A percentile compares a stretch with the other conserved stretches of the same genome.
Evolutionary conservation across 1,140 invertebrate genomes (phyloP).

Genomic region (Ericerus pela): DNA sequence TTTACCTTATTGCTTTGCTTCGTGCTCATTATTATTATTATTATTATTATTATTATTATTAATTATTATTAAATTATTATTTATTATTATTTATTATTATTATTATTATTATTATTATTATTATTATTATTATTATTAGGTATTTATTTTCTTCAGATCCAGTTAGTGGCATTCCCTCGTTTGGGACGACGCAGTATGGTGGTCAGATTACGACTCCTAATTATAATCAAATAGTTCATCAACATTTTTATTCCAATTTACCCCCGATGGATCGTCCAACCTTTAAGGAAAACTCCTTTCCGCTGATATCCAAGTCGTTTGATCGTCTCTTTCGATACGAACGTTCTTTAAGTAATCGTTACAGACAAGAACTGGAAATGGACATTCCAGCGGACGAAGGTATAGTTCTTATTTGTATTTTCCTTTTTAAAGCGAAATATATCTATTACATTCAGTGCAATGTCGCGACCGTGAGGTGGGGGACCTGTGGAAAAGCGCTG

Average conservation of each 20-base stretch:
- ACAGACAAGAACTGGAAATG: background rate
- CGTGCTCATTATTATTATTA: too few relatives aligned
- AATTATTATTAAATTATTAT: too few relatives aligned
- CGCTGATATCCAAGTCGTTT: background rate
- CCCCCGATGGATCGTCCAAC: background rate
- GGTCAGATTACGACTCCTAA: background rate
- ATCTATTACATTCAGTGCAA: too few relatives aligned
- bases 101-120: too few relatives aligned
- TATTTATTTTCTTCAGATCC: background rate
- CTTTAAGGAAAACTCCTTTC: background rate
- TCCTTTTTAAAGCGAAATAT: too few relatives aligned
- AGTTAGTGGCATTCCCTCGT: background rate
- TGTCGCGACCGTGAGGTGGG: too few relatives aligned
- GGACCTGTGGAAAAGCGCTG: too few relatives aligned
- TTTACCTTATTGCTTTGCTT: too few relatives aligned
- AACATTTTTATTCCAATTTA: background rate
- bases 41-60: too few relatives aligned
- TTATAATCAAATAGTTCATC: background rate
- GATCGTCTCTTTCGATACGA: background rate
- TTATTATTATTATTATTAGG: too few relatives aligned
- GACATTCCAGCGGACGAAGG: slow-evolving; percentile 6
- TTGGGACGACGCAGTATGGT: background rate
- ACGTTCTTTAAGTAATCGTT: background rate
- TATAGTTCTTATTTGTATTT: too few relatives aligned
- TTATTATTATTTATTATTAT: too few relatives aligned